Base-by-base conservation (phyloP, 2,888 invertebrate species). In the Pyralis farinalis region DNA sequence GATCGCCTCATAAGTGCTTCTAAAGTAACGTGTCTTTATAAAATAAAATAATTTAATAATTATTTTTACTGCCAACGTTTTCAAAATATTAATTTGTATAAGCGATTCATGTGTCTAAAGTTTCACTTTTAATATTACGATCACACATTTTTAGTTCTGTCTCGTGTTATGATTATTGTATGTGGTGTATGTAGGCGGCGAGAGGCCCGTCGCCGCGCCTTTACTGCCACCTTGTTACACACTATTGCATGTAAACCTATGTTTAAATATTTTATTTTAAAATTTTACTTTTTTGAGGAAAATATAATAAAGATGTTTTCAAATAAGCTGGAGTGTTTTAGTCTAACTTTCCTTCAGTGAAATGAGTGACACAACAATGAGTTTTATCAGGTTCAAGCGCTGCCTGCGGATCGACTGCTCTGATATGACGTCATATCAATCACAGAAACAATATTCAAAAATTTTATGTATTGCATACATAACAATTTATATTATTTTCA, bases 301-400 rank as follows among this genome's bases (percentile, higher is more conserved):
- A 80, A 73, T 87, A 87, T 86, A 87, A 88, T 87, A 86, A 88
- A 87, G 72, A 88, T 85, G 88, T 88, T 88, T 88, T 88, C 84
- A 86, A 87, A 84, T 84, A 85, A 25, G 8, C 25, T 25, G n/a
- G 12, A 32, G 45, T 20, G 43, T 54, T 61, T 51, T 61, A 51
- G 61, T 4, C 2, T 4, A 16, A 16, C 16, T 16, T 16, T 16
- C n/a, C n/a, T n/a, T n/a, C n/a, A n/a, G n/a, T n/a, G n/a, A n/a
- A n/a, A n/a, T n/a, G n/a, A n/a, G n/a, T n/a, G n/a, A n/a, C n/a
- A n/a, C n/a, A n/a, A n/a, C n/a, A n/a, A n/a, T n/a, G n/a, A n/a
- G n/a, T n/a, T n/a, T n/a, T n/a, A n/a, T n/a, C n/a, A n/a, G n/a
- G n/a, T n/a, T n/a, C n/a, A n/a, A n/a, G n/a, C n/a, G n/a, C n/a